Conservation (phyloP, 2,113 vertebrate species). For the Myocastor coypus region DNA sequence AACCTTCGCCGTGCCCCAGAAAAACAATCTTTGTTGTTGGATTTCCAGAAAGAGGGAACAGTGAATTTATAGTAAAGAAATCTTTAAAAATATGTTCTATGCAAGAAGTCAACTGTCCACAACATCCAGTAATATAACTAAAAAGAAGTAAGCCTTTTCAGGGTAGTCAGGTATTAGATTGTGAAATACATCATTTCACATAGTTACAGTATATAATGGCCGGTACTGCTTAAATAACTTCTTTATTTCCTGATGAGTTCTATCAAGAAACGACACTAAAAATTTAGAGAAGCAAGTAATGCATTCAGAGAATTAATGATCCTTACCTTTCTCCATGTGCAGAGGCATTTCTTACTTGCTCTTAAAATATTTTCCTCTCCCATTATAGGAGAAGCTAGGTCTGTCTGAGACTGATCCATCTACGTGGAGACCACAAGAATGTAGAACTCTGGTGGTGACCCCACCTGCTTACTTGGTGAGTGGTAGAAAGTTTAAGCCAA, state of each 20-base stretch:
- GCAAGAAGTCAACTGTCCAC: background rate
- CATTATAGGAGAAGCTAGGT: background rate
- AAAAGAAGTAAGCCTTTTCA: background rate
- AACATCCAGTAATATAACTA: background rate
- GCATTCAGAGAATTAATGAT: background rate
- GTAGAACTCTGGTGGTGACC: background rate
- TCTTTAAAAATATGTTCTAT: background rate
- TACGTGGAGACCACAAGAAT: background rate
- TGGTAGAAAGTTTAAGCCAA: background rate
- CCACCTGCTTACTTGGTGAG: background rate
- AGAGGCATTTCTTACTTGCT: background rate
- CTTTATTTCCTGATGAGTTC: background rate
- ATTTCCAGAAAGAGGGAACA: background rate
- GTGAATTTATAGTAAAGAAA: background rate
- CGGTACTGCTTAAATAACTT: too few species aligned
- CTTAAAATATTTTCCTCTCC: background rate
- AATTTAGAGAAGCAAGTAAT: background rate
- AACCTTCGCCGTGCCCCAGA: too few species aligned
- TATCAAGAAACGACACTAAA: background rate
- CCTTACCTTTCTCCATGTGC: background rate
- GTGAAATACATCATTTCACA: background rate
- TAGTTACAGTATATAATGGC: fast-evolving
- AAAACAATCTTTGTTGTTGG: too few species aligned
- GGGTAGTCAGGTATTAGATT: background rate
- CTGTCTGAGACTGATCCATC: background rate